Evolutionary conservation across 30 jellyfish, hydroid and myxozoan genomes (phyloP), one percentile per base, ranked within the genome.

Genomic region (Morbakka virulenta): DNA sequence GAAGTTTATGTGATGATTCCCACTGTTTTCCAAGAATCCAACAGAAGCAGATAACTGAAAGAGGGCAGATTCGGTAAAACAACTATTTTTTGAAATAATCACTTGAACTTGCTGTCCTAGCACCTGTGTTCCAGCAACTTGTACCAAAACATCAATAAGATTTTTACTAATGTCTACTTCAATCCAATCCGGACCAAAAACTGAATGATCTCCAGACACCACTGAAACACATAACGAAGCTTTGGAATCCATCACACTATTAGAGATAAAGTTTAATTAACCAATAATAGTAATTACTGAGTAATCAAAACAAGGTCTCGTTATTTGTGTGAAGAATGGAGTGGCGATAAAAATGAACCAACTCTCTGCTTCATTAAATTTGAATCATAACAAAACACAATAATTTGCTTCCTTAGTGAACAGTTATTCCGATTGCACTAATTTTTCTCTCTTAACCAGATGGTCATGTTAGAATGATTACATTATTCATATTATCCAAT

Each of bases 21-120:
- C 83, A 36, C 94, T 84, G 6, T 64, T 73, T 3, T 87, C 70
- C 67, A 91, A 77, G 80, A 67, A 36, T 1, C 89, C 68, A 20
- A 91, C 83, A n/a, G 95, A 85, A 21, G 92, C 73, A 13, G 82
- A 36, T 1, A 91, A 91, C 62, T 91, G 96, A 26, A 91, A 87
- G 31, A 91, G 80, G 22, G 98, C 98, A 9, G 98, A 95, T 50
- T 91, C 98, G 2, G 94, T 87, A 63, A 91, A 91, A 36, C 95
- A 76, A 14, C 96, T 88, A 13, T 91, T 96, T 36, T 84, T 91
- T 22, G 98, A 91, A 2, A 91, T 90, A 20, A 91, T 62, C 2
- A 91, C 98, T 61, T 91, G 98, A 30, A 91, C 98, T 71, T 91
- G 98, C 6, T 91, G 95, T 0, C 98, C 98, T 28, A 91, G 87